These are phyloP conservation scores for Sebastes matsubarae DNA, from an alignment of 2,797 vertebrate species.

Conservation along the genomic window DNA sequence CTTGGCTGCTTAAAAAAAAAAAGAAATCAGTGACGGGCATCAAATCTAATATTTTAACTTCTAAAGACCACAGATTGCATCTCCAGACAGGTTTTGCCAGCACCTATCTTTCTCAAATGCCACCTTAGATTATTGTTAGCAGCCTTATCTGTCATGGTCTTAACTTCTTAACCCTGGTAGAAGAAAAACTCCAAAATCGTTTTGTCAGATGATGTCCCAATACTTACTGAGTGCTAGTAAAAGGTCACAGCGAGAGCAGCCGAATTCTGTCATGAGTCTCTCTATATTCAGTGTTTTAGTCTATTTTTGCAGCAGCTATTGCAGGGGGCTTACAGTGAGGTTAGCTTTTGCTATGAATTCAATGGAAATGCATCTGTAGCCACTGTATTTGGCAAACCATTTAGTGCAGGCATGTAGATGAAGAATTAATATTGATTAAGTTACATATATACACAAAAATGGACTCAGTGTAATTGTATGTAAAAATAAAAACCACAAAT, in stretches of 20 bases:
- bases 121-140: slow-evolving; percentile 51
- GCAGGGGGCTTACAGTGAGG: neutral
- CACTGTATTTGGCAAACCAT: neutral
- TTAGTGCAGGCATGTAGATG: neutral
- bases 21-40: slow-evolving; percentile 32
- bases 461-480: neutral
- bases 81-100: slow-evolving; percentile 45
- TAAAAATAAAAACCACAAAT: neutral
- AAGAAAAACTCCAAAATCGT: slow-evolving; percentile 31
- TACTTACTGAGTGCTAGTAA: slow-evolving; percentile 17
- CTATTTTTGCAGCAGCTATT: neutral
- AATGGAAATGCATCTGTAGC: neutral
- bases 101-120: slow-evolving; percentile 70
- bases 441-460: neutral
- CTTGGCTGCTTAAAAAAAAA: slow-evolving; percentile 20
- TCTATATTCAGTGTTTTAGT: neutral
- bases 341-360: neutral
- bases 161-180: slow-evolving; percentile 45
- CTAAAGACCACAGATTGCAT: slow-evolving; percentile 62
- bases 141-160: slow-evolving; percentile 38
- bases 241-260: slow-evolving; percentile 39
- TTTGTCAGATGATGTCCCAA: slow-evolving; percentile 38
- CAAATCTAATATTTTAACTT: slow-evolving; percentile 54
- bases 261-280: neutral
- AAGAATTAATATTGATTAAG: neutral